Conservation (phyloP, 2,797 vertebrate genomes). For the Chelidonichthys spinosus region DNA sequence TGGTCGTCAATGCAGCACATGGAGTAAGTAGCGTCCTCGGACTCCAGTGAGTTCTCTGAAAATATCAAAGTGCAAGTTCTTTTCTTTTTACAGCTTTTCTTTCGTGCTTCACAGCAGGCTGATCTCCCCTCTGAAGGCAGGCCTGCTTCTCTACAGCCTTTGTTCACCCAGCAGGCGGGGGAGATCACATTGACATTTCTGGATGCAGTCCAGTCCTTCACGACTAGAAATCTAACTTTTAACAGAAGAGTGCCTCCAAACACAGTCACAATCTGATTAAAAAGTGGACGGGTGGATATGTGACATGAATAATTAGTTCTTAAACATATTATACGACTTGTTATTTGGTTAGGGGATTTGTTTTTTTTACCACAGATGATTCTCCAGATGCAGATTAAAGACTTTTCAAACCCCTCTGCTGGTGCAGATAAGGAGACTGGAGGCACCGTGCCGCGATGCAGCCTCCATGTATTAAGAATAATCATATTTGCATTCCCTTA, state of each 20-base stretch:
- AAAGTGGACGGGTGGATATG: not conserved
- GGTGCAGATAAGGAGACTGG: conserved; percentile 6
- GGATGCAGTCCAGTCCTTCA: not conserved
- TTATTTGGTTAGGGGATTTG: not conserved
- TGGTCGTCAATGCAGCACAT: conserved; percentile 1
- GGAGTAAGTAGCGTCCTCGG: conserved; percentile 9
- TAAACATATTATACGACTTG: not conserved
- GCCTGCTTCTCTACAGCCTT: conserved; percentile 1
- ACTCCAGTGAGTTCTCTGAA: conserved; percentile 15
- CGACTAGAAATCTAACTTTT: conserved; percentile 3
- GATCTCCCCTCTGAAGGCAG: conserved; percentile 14
- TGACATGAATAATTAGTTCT: not conserved
- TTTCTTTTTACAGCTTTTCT: conserved; percentile 13
- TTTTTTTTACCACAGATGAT: not conserved
- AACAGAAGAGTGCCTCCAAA: not conserved
- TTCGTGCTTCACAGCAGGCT: conserved; percentile 16
- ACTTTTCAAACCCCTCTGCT: not conserved
- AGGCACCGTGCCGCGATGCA: conserved; percentile 11
- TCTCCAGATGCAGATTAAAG: not conserved
- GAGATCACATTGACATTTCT: not conserved
- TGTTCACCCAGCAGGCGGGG: conserved; percentile 1
- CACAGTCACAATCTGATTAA: too few relatives aligned
- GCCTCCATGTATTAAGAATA: conserved; percentile 21
- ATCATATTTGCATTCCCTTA: conserved; percentile 39
- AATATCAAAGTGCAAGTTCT: conserved; percentile 13